Conservation (phyloP, 2,113 vertebrate genomes). For the Pluvialis apricaria region DNA sequence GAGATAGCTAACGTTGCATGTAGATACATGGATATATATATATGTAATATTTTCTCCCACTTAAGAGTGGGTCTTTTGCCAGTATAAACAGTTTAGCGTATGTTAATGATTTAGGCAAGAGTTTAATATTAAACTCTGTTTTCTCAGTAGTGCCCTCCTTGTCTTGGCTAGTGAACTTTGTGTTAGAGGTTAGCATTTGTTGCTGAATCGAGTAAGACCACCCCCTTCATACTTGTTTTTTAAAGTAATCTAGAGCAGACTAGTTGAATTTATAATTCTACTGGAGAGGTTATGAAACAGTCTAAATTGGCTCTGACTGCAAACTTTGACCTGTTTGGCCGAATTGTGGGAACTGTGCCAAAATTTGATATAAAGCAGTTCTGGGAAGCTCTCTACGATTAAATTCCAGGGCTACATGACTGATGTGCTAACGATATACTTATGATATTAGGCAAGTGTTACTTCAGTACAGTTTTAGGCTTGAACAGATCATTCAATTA, state of each 20-base stretch:
- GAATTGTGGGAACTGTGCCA: constrained; percentile 40
- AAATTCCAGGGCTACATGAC: constrained; percentile 35
- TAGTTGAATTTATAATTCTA: constrained; percentile 62
- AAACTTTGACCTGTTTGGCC: constrained; percentile 65
- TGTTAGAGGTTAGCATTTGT: neutral
- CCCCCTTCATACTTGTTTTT: neutral
- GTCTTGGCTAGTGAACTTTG: neutral
- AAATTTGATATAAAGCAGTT: constrained; percentile 56
- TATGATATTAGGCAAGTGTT: neutral
- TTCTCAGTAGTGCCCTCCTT: neutral
- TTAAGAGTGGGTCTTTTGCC: neutral
- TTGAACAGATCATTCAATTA: neutral
- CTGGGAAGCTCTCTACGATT: constrained; percentile 27
- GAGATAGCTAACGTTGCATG: neutral
- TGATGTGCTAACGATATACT: constrained; percentile 11
- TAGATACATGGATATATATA: neutral
- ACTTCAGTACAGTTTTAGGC: neutral
- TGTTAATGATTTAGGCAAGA: constrained; percentile 2
- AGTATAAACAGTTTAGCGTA: neutral
- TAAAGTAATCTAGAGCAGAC: constrained; percentile 49
- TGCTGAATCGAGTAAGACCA: neutral
- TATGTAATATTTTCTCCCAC: neutral
- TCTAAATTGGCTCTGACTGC: constrained; percentile 43
- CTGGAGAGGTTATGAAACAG: constrained; percentile 62
- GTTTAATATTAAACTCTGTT: constrained; percentile 5